Conservation (phyloP, 2,888 invertebrate genomes). For the Bombylius major region DNA sequence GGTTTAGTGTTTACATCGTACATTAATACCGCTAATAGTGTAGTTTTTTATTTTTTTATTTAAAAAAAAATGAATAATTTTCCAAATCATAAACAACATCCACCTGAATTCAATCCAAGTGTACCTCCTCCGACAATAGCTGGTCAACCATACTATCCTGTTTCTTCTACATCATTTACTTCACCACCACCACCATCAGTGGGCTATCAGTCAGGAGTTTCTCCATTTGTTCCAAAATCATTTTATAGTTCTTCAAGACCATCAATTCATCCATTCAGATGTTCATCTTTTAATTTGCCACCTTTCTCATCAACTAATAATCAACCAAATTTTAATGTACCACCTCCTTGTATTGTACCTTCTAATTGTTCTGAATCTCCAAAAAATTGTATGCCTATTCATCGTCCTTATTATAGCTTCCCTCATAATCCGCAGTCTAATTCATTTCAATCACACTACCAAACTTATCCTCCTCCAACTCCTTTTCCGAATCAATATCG, state of each 20-base stretch:
- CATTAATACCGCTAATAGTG: too few relatives aligned
- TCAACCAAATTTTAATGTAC: neutral
- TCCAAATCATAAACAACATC: conserved; percentile 7
- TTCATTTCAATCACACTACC: too few relatives aligned
- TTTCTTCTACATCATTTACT: neutral
- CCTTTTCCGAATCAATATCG: too few relatives aligned
- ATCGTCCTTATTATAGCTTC: too few relatives aligned
- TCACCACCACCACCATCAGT: neutral
- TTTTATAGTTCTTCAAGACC: neutral
- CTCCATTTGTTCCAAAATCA: neutral
- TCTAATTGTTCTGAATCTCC: too few relatives aligned
- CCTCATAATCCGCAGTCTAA: too few relatives aligned
- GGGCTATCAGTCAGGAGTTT: neutral
- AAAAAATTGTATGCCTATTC: too few relatives aligned
- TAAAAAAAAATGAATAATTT: neutral
- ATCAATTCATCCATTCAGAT: neutral
- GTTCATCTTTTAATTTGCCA: too few relatives aligned
- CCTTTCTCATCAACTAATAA: neutral
- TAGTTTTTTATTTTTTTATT: too few relatives aligned
- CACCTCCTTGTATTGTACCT: neutral
- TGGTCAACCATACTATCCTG: neutral
- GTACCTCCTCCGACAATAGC: conserved; percentile 7
- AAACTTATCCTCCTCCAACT: too few relatives aligned
- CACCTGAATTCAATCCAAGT: conserved; percentile 12
- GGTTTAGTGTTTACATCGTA: too few relatives aligned